Evolutionary conservation across 2,888 invertebrate genomes (phyloP).

Genomic region (Scaptomyza polygonia): DNA sequence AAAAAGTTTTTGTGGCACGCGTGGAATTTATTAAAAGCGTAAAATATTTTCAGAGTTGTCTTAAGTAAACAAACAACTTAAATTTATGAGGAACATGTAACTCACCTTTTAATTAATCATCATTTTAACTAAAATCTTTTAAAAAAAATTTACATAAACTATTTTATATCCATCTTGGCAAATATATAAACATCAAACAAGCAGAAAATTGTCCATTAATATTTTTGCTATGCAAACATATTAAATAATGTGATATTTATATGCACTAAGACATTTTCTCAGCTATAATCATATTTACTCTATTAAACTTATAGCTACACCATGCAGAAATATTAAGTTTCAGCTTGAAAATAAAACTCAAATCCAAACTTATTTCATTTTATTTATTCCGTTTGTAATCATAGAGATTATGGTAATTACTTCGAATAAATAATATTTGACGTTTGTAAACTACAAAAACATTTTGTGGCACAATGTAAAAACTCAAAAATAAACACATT

Average conservation of each 20-base stretch:
- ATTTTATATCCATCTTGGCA: neutral
- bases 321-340: neutral
- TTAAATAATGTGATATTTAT: neutral
- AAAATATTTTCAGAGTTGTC: conserved; percentile 31
- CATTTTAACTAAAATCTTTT: conserved; percentile 5
- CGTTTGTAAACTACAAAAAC: neutral
- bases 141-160: neutral
- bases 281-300: conserved; percentile 6
- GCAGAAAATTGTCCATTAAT: conserved; percentile 34
- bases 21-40: conserved; percentile 57
- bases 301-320: conserved; percentile 19
- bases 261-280: conserved; percentile 18
- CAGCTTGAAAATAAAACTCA: too few species aligned
- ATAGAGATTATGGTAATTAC: too few species aligned
- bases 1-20: conserved; percentile 67
- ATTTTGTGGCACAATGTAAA: neutral
- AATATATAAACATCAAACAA: conserved; percentile 22
- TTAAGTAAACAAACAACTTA: conserved; percentile 40
- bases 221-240: conserved; percentile 22
- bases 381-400: too few species aligned
- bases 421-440: too few species aligned
- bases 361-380: too few species aligned
- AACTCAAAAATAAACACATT: neutral
- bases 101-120: conserved; percentile 30
- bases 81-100: conserved; percentile 31